Conservation (phyloP, 2,113 vertebrate species). For the Pao palembangensis region DNA sequence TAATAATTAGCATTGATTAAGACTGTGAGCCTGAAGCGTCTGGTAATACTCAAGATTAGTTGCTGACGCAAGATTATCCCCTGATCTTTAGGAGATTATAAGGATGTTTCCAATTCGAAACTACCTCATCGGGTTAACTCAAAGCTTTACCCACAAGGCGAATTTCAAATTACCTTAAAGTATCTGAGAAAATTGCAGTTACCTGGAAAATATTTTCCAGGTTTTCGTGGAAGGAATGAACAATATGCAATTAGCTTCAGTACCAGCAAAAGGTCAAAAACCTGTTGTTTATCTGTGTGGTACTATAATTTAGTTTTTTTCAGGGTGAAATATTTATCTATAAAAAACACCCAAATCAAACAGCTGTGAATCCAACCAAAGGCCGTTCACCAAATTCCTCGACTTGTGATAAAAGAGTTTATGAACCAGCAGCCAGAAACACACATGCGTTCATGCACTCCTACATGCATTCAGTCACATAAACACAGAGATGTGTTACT, state of each 20-base stretch:
- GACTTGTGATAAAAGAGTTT: no score
- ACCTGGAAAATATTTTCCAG: slow-evolving; percentile 9
- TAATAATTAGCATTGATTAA: background rate
- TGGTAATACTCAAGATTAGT: no score
- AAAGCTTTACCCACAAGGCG: background rate
- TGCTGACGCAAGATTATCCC: no score
- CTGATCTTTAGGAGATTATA: background rate
- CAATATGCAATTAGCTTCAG: background rate
- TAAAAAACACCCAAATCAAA: background rate
- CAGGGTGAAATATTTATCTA: background rate
- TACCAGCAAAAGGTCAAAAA: background rate
- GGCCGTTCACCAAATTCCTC: background rate
- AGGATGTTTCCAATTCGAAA: slow-evolving; percentile 10
- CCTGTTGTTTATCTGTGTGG: background rate
- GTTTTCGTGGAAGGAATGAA: slow-evolving; percentile 1
- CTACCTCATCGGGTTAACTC: background rate
- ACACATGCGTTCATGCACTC: slow-evolving; percentile 1
- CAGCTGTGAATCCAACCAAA: no score
- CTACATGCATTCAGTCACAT: slow-evolving; percentile 2
- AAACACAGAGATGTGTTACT: slow-evolving; percentile 29
- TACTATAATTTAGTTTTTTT: no score
- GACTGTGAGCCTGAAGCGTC: background rate
- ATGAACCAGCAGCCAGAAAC: background rate
- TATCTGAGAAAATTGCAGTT: background rate
- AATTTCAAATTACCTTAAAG: no score